Evolutionary conservation across 1,140 invertebrate genomes (phyloP).

Genomic region (Thalassaphorura encarpata): DNA sequence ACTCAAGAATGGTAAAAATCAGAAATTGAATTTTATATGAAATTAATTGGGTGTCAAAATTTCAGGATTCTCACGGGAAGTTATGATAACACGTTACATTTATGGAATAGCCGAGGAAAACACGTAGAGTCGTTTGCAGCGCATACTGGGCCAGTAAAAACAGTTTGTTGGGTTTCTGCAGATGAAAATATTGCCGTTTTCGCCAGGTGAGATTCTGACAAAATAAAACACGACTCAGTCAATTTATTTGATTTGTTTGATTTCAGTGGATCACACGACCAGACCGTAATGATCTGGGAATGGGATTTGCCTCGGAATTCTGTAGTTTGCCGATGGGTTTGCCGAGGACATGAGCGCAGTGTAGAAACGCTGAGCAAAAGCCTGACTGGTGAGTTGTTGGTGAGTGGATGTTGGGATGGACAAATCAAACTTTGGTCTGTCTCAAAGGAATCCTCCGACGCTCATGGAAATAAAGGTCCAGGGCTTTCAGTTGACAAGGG

Average conservation of each 20-base stretch:
- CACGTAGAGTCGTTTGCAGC: constrained; percentile 72
- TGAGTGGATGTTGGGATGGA: constrained; percentile 85
- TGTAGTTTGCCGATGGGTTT: constrained; percentile 66
- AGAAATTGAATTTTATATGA: background rate
- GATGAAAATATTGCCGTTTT: constrained; percentile 55
- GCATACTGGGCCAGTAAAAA: constrained; percentile 75
- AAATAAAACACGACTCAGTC: background rate
- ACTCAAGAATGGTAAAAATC: constrained; percentile 55
- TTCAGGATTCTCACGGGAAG: constrained; percentile 81
- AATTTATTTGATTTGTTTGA: constrained; percentile 32
- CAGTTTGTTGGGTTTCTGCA: constrained; percentile 70
- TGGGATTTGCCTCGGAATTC: constrained; percentile 67
- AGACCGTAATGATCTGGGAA: constrained; percentile 81
- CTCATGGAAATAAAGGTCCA: no score
- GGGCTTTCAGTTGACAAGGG: no score
- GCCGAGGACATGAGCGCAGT: constrained; percentile 77
- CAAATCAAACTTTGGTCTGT: constrained; percentile 49
- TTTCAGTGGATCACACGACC: constrained; percentile 76
- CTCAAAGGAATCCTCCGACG: no score
- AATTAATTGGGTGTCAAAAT: background rate
- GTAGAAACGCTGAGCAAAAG: constrained; percentile 72
- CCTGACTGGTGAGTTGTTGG: constrained; percentile 53
- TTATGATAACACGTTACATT: constrained; percentile 84
- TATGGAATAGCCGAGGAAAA: constrained; percentile 78
- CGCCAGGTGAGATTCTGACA: constrained; percentile 48